Evolutionary conservation across 2,113 vertebrate genomes (phyloP).

Genomic region (Tympanuchus pallidicinctus): DNA sequence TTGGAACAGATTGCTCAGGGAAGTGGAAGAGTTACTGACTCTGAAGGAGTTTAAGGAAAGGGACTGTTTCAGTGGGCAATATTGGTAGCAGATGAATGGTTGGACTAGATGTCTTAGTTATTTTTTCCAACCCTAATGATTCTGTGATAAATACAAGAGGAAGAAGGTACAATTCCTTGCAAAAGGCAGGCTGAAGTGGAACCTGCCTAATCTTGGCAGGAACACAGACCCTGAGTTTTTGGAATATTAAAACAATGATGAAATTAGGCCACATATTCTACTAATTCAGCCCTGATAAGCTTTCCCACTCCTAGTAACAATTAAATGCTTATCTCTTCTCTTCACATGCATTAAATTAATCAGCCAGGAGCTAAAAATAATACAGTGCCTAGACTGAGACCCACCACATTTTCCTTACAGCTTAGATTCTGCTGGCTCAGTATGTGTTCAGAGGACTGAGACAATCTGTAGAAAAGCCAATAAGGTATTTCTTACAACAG

Average conservation of each 20-base stretch:
- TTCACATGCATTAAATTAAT: constrained; percentile 52
- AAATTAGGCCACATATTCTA: constrained; percentile 48
- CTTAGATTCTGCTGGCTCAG: not conserved
- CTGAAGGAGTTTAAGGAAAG: too few species aligned
- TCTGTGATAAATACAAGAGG: not conserved
- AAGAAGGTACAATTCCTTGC: not conserved
- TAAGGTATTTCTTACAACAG: not conserved
- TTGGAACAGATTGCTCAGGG: too few species aligned
- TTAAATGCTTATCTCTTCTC: constrained; percentile 56
- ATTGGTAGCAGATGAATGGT: too few species aligned
- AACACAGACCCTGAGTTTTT: not conserved
- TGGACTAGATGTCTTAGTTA: too few species aligned
- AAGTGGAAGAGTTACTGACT: too few species aligned
- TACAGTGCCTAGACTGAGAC: constrained; percentile 26
- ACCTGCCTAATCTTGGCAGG: not conserved
- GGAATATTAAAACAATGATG: constrained; percentile 26
- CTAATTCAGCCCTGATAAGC: constrained; percentile 42
- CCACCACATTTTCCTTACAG: not conserved
- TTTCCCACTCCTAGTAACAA: constrained; percentile 47
- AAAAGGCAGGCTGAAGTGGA: not conserved
- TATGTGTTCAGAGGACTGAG: not conserved
- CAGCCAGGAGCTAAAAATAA: constrained; percentile 36
- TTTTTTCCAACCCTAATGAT: too few species aligned
- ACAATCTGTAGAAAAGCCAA: not conserved
- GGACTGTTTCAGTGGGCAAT: too few species aligned